Percentiles rank a stretch among this genome's conserved stretches.
Conservation (phyloP, 2,888 invertebrate species). For the Onchidella celtica region DNA sequence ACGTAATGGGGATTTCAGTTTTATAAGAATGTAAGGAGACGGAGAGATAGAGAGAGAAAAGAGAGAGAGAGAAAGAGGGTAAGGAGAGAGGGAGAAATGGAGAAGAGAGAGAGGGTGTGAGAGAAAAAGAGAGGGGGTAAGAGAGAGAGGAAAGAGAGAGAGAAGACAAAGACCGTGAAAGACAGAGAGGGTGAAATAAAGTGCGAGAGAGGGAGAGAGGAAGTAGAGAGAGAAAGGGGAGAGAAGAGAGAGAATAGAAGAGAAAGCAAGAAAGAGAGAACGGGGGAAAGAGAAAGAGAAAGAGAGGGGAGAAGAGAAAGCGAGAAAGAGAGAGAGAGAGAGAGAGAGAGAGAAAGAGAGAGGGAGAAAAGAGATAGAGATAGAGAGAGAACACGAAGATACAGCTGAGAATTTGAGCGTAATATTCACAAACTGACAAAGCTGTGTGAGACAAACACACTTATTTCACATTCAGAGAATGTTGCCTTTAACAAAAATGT, state of each 20-base stretch:
- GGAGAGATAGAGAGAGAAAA: background rate
- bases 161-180: constrained; percentile 27
- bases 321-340: constrained; percentile 7
- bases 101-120: constrained; percentile 25
- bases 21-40: background rate
- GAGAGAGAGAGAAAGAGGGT: constrained; percentile 3
- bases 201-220: background rate
- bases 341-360: constrained; percentile 12
- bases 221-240: background rate
- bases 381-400: background rate
- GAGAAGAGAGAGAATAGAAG: background rate
- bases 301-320: constrained; percentile 6
- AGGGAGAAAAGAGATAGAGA: background rate
- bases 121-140: constrained; percentile 17
- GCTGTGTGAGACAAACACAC: too few relatives aligned
- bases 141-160: constrained; percentile 15
- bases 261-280: background rate
- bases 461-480: too few relatives aligned
- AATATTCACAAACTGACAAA: too few relatives aligned
- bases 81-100: background rate
- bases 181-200: constrained; percentile 14
- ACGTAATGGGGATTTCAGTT: too few relatives aligned
- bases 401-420: background rate
- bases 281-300: constrained; percentile 11
- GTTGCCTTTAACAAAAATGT: too few relatives aligned